A percentile compares a stretch with the other conserved stretches of the same genome.
These are phyloP conservation scores for Tortricodes alternella DNA, from an alignment of 2,888 invertebrate genomes.

Conservation along the genomic window DNA sequence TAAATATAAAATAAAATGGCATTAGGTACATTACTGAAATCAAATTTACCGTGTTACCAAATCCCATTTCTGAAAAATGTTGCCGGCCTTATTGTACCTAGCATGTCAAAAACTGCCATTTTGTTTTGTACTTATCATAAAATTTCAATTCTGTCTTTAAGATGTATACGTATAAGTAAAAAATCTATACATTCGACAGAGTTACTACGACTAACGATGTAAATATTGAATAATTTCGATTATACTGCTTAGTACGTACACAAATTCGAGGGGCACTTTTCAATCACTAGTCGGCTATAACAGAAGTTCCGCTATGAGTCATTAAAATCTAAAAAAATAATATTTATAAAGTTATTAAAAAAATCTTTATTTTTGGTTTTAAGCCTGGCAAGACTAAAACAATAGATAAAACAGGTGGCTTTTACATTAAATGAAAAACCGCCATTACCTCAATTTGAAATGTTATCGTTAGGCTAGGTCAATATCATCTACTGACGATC, in stretches of 20 bases:
- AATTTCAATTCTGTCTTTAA: constrained; percentile 3
- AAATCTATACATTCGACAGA: constrained; percentile 64
- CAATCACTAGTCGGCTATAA: constrained; percentile 44
- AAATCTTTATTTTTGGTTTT: too few species aligned
- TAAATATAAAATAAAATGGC: constrained; percentile 21
- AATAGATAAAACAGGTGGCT: too few species aligned
- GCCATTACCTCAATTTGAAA: too few species aligned
- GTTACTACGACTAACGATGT: constrained; percentile 69
- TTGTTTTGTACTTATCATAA: constrained; percentile 10
- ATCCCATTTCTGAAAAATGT: neutral
- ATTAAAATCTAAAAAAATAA: neutral
- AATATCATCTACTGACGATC: too few species aligned
- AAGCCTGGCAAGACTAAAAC: neutral
- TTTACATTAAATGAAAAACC: too few species aligned
- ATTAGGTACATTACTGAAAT: neutral
- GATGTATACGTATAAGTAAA: constrained; percentile 43
- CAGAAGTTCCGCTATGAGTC: constrained; percentile 40
- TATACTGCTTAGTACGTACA: constrained; percentile 62
- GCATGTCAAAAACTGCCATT: constrained; percentile 2
- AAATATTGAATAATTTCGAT: constrained; percentile 60
- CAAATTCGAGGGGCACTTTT: constrained; percentile 78
- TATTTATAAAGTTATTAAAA: neutral
- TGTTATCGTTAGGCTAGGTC: too few species aligned
- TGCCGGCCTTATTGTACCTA: neutral
- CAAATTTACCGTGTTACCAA: neutral